Evolutionary conservation across 2,888 invertebrate species (phyloP).

Genomic region (Lycocerus yunnanus): DNA sequence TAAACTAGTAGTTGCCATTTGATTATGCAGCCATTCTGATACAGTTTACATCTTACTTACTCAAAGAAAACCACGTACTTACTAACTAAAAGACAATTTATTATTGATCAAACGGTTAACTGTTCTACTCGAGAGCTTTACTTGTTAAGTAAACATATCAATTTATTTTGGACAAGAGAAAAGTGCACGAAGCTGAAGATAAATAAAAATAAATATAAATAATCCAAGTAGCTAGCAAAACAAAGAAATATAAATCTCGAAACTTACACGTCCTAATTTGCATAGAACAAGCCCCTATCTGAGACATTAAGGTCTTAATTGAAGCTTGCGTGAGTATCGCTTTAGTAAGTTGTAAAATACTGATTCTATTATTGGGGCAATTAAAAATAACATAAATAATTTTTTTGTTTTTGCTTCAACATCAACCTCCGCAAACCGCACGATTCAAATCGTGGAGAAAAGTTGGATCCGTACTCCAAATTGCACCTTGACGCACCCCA

Average conservation of each 20-base stretch:
- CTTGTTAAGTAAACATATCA: neutral
- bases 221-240: conserved; percentile 28
- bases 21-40: conserved; percentile 44
- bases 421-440: neutral
- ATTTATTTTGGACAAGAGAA: neutral
- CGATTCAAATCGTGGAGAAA: neutral
- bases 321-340: conserved; percentile 43
- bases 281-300: conserved; percentile 46
- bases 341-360: conserved; percentile 32
- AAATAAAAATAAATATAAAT: neutral
- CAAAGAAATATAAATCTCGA: conserved; percentile 41
- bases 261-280: conserved; percentile 44
- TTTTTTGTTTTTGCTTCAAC: neutral
- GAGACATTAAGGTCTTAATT: conserved; percentile 47
- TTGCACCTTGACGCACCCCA: neutral
- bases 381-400: neutral
- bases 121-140: conserved; percentile 14
- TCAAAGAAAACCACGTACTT: conserved; percentile 31
- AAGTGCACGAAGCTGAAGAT: neutral
- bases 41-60: conserved; percentile 46
- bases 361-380: neutral
- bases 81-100: conserved; percentile 25
- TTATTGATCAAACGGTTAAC: conserved; percentile 27
- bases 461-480: neutral
- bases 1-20: conserved; percentile 47